phyloP scores from a whole-genome alignment of 2,888 invertebrate species.

The Cremastinae sp. region DNA sequence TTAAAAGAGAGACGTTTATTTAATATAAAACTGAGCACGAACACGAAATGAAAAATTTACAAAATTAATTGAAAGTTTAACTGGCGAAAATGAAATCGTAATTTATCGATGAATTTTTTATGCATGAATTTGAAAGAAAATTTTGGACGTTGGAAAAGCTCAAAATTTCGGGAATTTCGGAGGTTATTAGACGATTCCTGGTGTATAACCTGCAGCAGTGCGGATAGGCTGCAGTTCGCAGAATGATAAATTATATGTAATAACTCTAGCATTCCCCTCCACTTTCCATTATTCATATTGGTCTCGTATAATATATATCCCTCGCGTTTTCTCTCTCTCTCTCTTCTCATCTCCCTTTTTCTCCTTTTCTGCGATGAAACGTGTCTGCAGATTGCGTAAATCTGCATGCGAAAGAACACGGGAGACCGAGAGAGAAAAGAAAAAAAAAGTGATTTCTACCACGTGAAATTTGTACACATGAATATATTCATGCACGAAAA shows the following conservation, averaged over 20 bases:
- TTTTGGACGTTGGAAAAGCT: too few relatives aligned
- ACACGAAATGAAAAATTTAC: too few relatives aligned
- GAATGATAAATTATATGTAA: slow-evolving; percentile 64
- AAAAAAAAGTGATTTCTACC: slow-evolving; percentile 9
- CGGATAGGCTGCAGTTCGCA: slow-evolving; percentile 48
- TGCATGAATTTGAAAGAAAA: too few relatives aligned
- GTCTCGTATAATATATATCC: slow-evolving; percentile 59
- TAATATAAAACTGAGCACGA: too few relatives aligned
- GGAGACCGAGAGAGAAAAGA: slow-evolving; percentile 35
- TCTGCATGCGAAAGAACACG: slow-evolving; percentile 61
- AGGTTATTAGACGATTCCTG: too few relatives aligned
- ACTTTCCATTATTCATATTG: slow-evolving; percentile 62
- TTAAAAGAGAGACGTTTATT: too few relatives aligned
- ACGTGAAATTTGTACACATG: slow-evolving; percentile 26
- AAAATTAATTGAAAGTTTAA: too few relatives aligned
- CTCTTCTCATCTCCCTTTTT: slow-evolving; percentile 25
- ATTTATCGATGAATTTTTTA: too few relatives aligned
- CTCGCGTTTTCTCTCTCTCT: slow-evolving; percentile 24
- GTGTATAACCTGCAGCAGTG: too few relatives aligned
- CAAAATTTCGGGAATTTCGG: too few relatives aligned
- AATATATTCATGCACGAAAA: background rate
- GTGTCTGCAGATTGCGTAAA: slow-evolving; percentile 60
- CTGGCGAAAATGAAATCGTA: too few relatives aligned
- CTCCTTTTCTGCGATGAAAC: slow-evolving; percentile 18
- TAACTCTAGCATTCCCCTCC: slow-evolving; percentile 62